Evolutionary conservation across 2,113 vertebrate species (phyloP), one percentile per base, ranked within the genome.

Genomic region (Spizaetus ornatus): DNA sequence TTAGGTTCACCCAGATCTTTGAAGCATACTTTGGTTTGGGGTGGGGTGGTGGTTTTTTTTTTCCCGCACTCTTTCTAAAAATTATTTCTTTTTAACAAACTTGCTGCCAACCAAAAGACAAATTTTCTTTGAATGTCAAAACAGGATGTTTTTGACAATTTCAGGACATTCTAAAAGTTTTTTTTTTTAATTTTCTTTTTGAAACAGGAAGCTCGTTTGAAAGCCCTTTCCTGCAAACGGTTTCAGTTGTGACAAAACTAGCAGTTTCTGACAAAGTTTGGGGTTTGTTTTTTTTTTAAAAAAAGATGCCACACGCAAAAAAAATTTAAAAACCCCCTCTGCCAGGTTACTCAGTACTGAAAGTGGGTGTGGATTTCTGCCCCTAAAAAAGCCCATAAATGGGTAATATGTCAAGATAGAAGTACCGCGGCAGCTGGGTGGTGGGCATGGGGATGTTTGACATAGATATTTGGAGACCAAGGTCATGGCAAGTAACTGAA

Each of bases 131-230:
- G 93, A 94, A 67, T 52, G 87, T 96, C 91, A 96, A 96, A 97
- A 96, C 96, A 97, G 96, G 96, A 97, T 97, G 96, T 96, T 97
- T 95, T 97, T 93, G 73, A 89, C 95, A 89, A 96, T 76, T 90
- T 97, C 90, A 89, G 87, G 84, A 79, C 83, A 87, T 93, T 96
- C 84, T 91, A 79, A 91, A 82, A 74, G n/a, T 4, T 0, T 47
- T 66, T 84, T n/a, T 71, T 88, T 20, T 52, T 52, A 10, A 15
- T 22, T 85, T 73, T 87, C 84, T 96, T 91, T 94, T 91, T 91
- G 84, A 84, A 89, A 96, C 95, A 97, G 96, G 95, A 97, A 97
- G 45, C 73, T 94, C 4, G 1, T 90, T 92, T 91, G 52, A 93
- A 93, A 93, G 87, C 87, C 66, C 78, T 95, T 96, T 95, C 93